phyloP scores from a whole-genome alignment of 2,888 invertebrate species.

The Tetragonula carbonaria region DNA sequence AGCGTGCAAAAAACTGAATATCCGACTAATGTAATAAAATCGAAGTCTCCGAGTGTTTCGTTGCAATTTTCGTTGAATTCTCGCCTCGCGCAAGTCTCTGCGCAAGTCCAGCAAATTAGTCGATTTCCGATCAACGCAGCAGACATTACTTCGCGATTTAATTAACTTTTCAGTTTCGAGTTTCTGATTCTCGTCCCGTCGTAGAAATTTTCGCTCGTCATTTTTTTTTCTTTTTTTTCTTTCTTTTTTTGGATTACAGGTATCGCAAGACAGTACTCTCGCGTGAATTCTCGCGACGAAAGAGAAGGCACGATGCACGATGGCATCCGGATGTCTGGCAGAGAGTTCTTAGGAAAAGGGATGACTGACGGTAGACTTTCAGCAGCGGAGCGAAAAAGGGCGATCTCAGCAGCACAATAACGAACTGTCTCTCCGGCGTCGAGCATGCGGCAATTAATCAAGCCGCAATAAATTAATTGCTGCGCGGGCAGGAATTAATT shows the following conservation, averaged over 20 bases:
- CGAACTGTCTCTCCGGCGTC: conserved; percentile 63
- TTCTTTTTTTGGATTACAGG: neutral
- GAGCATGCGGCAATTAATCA: conserved; percentile 71
- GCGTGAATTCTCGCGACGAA: neutral
- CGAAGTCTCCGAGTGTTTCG: no score
- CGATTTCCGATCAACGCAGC: neutral
- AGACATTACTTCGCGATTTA: neutral
- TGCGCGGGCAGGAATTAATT: conserved; percentile 69
- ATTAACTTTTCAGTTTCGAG: neutral
- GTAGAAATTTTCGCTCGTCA: neutral
- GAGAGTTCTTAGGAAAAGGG: conserved; percentile 19
- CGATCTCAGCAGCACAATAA: conserved; percentile 55
- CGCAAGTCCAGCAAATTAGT: no score
- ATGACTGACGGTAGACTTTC: conserved; percentile 32
- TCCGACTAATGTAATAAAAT: no score
- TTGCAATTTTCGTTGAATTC: no score
- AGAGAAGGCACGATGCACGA: no score
- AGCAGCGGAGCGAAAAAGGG: conserved; percentile 41
- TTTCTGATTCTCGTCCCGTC: neutral
- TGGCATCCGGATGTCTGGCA: neutral
- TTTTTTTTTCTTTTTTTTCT: neutral
- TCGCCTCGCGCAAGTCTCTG: no score
- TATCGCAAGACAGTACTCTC: no score
- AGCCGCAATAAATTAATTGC: conserved; percentile 73
- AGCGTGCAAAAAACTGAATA: no score